Conservation (phyloP, 2,888 invertebrate genomes). For the Nomada lathburiana region DNA sequence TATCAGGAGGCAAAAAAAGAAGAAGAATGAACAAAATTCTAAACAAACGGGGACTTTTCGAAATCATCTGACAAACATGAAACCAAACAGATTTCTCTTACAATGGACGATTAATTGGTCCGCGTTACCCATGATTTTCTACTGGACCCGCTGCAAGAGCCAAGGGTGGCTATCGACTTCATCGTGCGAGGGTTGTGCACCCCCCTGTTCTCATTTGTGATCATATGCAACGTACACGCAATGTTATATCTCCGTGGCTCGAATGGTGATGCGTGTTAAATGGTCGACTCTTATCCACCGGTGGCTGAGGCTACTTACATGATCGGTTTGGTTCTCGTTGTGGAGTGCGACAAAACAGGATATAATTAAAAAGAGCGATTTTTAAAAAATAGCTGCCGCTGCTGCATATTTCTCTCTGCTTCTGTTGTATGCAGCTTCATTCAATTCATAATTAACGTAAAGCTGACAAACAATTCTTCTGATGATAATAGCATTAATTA, state of each 20-base stretch:
- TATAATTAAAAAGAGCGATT: neutral
- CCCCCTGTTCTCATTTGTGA: slow-evolving; percentile 79
- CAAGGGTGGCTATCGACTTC: slow-evolving; percentile 77
- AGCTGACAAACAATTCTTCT: too few species aligned
- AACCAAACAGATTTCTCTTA: slow-evolving; percentile 25
- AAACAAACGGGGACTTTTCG: neutral
- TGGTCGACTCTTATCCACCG: slow-evolving; percentile 71
- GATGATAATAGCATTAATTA: too few species aligned
- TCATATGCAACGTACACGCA: slow-evolving; percentile 80
- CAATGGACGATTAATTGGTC: slow-evolving; percentile 50
- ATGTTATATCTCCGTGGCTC: slow-evolving; percentile 75
- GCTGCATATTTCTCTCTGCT: too few species aligned
- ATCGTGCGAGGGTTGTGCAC: slow-evolving; percentile 73
- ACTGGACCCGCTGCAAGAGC: slow-evolving; percentile 38
- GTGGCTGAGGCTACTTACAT: slow-evolving; percentile 37
- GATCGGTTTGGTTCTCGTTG: slow-evolving; percentile 55
- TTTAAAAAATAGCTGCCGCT: too few species aligned
- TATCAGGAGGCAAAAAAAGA: neutral
- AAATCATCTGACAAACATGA: neutral
- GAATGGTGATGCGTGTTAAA: slow-evolving; percentile 76
- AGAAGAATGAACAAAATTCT: neutral
- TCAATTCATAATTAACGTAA: too few species aligned
- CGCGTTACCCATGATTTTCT: slow-evolving; percentile 27
- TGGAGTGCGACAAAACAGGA: too few species aligned
- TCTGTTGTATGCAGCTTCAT: too few species aligned